These are phyloP conservation scores for Ceratina australensis DNA, from an alignment of 1,140 invertebrate genomes.

Conservation along the genomic window DNA sequence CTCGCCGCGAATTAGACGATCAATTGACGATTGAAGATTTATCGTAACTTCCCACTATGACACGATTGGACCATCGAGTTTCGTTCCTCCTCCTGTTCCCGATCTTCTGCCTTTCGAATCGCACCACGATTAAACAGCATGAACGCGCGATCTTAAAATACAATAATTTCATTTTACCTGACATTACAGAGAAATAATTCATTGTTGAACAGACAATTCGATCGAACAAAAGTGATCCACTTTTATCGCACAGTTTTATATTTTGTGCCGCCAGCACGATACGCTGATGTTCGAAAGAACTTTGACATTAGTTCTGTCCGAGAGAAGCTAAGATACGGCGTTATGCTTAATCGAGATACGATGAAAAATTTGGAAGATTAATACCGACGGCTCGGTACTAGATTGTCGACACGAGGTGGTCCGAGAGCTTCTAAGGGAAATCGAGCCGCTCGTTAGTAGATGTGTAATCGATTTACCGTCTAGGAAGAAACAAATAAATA, in stretches of 20 bases:
- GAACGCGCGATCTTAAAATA: no score
- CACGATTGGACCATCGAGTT: constrained; percentile 41
- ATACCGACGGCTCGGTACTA: constrained; percentile 26
- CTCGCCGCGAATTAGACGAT: constrained; percentile 57
- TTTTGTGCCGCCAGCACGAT: no score
- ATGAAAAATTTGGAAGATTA: neutral
- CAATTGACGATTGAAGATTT: constrained; percentile 67
- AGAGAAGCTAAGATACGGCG: no score
- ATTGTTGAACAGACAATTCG: no score
- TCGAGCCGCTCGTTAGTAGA: constrained; percentile 17
- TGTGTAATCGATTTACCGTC: constrained; percentile 22
- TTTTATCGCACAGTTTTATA: no score
- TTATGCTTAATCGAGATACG: constrained; percentile 3
- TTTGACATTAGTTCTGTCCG: no score
- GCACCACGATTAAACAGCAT: no score
- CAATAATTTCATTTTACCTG: no score
- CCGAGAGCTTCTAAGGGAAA: constrained; percentile 37
- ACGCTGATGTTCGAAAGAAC: no score
- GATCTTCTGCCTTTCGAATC: neutral
- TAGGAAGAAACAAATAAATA: constrained; percentile 57
- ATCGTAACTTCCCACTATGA: constrained; percentile 7
- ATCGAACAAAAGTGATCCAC: no score
- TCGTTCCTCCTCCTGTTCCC: constrained; percentile 32
- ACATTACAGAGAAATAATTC: no score
- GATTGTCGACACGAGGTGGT: constrained; percentile 52